A percentile compares a stretch with the other conserved stretches of the same genome.
Evolutionary conservation across 2,113 vertebrate genomes (phyloP).

Genomic region (Prietella phreatophila): DNA sequence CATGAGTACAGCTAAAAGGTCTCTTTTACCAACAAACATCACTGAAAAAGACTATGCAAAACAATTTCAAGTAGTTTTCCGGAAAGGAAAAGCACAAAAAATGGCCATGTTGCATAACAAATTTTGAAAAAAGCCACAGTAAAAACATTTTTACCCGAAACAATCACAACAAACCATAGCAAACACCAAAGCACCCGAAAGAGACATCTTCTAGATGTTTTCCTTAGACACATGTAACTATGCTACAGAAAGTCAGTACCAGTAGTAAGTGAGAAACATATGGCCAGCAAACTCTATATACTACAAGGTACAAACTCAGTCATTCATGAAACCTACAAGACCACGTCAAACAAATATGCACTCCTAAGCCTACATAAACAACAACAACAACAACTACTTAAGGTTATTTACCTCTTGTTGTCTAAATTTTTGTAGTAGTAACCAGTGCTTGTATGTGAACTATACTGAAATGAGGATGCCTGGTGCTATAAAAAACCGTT

Average conservation of each 20-base stretch:
- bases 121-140: too few relatives aligned
- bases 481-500: not conserved
- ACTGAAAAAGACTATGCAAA: too few relatives aligned
- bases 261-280: not conserved
- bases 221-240: not conserved
- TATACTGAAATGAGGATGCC: not conserved
- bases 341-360: not conserved
- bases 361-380: not conserved
- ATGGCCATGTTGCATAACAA: too few relatives aligned
- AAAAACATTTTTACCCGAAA: too few relatives aligned
- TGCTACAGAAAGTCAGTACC: not conserved
- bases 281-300: not conserved
- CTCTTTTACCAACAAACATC: too few relatives aligned
- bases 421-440: not conserved
- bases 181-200: not conserved
- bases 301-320: not conserved
- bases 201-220: not conserved
- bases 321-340: not conserved
- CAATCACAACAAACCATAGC: not conserved
- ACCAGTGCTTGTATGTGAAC: too few relatives aligned
- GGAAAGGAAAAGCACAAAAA: too few relatives aligned
- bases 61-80: too few relatives aligned
- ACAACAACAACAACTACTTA: not conserved
- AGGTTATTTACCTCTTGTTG: not conserved
- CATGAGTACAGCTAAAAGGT: too few relatives aligned